Evolutionary conservation across 2,113 vertebrate genomes (phyloP), one percentile per base, ranked within the genome.

Genomic region (Pagrus major): DNA sequence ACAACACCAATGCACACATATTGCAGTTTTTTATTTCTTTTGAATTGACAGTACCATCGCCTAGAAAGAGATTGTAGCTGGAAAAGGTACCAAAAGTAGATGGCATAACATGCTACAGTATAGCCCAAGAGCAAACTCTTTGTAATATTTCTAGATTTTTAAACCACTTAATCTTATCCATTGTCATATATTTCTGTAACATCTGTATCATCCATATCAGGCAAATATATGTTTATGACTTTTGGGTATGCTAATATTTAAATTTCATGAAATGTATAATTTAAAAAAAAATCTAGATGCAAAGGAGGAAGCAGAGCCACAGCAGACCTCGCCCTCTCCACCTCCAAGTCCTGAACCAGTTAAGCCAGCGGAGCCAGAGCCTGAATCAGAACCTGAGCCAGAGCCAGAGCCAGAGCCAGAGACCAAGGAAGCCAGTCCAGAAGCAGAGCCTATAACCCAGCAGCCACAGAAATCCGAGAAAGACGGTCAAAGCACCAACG

Each of bases 391-490:
- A 23, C 39, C 81, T 2, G 70, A 55, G 25, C 11, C 31, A 11
- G 35, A 58, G 20, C 49, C 60, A 41, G 49, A 77, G 20, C 20
- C 69, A 65, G 66, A 72, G 27, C 49, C 60, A 25, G 35, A 69
- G n/a, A 55, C 42, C 33, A 68, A 87, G 27, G 71, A 90, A 63
- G 55, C 54, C 3, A 18, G 27, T 68, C 9, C 74, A 58, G 69
- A 86, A 59, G 44, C 73, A 9, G 81, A 88, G 68, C 71, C 88
- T 58, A 64, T 95, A 15, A 94, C 90, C 21, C 41, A 92, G 70
- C 94, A 96, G 80, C 94, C 94, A 4, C 88, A 90, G 85, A 90
- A 77, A 18, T 47, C 81, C 78, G 81, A 79, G 31, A 44, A 68
- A 41, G 33, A 59, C 18, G 21, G n/a, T 71, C 23, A 42, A 47